Evolutionary conservation across 2,888 invertebrate genomes (phyloP), one percentile per base, ranked within the genome.

Genomic region (Drosophila mercatorum): DNA sequence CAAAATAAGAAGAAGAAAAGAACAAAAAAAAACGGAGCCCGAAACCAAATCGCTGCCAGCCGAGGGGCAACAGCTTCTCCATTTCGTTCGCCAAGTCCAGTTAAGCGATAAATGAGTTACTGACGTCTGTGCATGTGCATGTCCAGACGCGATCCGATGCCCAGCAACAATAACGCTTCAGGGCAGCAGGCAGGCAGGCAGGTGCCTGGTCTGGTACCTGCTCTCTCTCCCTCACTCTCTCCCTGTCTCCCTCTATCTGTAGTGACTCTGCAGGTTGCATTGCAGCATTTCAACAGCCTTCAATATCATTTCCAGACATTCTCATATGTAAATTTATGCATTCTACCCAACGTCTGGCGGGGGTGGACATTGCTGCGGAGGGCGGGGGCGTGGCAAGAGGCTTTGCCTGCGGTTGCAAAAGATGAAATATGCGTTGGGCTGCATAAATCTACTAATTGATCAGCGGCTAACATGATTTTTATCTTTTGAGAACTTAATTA

Each of bases 401-500:
- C 55, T 28, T 59, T 51, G 68, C 68, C 58, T 36, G 53, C 17
- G 63, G 68, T 64, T 61, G 55, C 55, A 34, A 83, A 88, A 89
- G 86, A 88, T 88, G 87, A 88, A 83, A 89, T 88, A 88, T 89
- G 80, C 81, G 65, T 34, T 75, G 73, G 79, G 75, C 52, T 71
- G 79, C 73, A 80, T 80, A 80, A 91, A 90, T 83, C 87, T 81
- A 88, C 91, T 91, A 91, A 91, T 91, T 91, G 91, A 91, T 91
- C 90, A 81, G 89, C 77, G 88, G 88, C 90, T 79, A 91, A 91
- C 91, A 91, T 86, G 91, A 91, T 91, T 90, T 90, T 91, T 90
- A 91, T 91, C 91, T 85, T 88, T 90, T 89, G 87, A 91, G 89
- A 91, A 91, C 91, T 91, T 91, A 90, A 91, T 91, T 91, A 91